Conservation (phyloP, 2,113 vertebrate genomes). For the Nesoenas mayeri region DNA sequence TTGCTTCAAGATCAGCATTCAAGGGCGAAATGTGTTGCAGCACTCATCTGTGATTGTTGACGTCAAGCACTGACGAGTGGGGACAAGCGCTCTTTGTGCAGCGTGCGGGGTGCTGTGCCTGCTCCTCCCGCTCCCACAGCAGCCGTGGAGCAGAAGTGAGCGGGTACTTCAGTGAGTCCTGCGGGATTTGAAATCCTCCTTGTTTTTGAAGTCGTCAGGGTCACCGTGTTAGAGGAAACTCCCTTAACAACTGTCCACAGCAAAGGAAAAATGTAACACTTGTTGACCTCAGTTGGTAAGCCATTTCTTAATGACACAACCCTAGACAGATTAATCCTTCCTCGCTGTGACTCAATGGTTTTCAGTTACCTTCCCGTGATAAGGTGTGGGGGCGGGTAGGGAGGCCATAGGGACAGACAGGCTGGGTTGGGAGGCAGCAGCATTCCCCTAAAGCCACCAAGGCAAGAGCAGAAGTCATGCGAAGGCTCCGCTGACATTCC, state of each 20-base stretch:
- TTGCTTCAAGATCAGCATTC: not conserved
- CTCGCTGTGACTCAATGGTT: not conserved
- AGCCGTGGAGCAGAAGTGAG: not conserved
- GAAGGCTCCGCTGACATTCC: not conserved
- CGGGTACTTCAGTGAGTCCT: not conserved
- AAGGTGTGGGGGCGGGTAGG: not conserved
- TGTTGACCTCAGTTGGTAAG: not conserved
- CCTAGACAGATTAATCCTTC: no score
- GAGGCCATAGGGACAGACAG: not conserved
- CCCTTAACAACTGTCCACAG: not conserved
- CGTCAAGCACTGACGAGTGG: not conserved
- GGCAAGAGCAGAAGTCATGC: not conserved
- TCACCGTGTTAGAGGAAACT: not conserved
- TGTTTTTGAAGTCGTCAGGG: not conserved
- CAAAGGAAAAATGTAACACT: not conserved
- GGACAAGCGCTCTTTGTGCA: conserved; percentile 21
- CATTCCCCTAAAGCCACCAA: accelerated
- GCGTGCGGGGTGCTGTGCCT: no score
- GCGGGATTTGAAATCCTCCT: not conserved
- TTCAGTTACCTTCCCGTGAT: not conserved
- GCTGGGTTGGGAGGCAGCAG: not conserved
- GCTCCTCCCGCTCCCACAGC: not conserved
- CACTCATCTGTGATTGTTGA: not conserved
- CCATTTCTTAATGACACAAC: not conserved
- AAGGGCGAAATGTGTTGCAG: not conserved